Evolutionary conservation across 1,140 invertebrate genomes (phyloP), one percentile per base, ranked within the genome.

Genomic region (Pogonomyrmex barbatus): DNA sequence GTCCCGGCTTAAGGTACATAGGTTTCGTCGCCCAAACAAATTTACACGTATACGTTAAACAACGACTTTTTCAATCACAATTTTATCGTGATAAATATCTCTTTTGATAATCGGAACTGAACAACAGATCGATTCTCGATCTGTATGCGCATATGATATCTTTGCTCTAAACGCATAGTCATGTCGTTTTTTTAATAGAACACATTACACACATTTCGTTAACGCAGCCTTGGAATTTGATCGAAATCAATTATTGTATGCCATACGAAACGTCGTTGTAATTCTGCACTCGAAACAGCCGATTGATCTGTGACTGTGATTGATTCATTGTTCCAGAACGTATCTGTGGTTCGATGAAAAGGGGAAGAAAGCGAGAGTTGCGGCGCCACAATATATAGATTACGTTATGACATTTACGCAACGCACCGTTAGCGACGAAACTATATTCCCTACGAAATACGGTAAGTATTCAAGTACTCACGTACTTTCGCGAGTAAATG

Each of bases 341-440:
- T 99, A 99, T 96, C 96, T 98, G 92, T 99, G 99, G 99, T 98
- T 98, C 96, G 99, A 99, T 96, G 99, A 99, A 95, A 99, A 99
- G 95, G 99, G 99, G 67, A 99, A 99, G 96, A 99, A 99, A 95
- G 98, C 97, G 68, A 98, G 98, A 95, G 98, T 99, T 91, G 97
- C 99, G 88, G 99, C 99, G 87, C 98, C 99, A 87, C 99, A 99
- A 95, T 99, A 99, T 95, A 98, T 99, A 95, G 99, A 99, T 96
- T 99, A 99, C 96, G 98, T 99, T 93, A 99, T 99, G 98, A 99
- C 98, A 68, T 99, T 98, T 96, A 99, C 98, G 88, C 98, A 99
- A 95, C 99, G 99, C 96, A 99, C 98, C 91, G 97, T 99, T 95
- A 98, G 97, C 95, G 99, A 99, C 95, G 99, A 99, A 96, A 97